Percentiles rank a stretch among this genome's conserved stretches.
phyloP scores from a whole-genome alignment of 64 coral and sea anemone species.

The Hydrozoanthus tunicans region DNA sequence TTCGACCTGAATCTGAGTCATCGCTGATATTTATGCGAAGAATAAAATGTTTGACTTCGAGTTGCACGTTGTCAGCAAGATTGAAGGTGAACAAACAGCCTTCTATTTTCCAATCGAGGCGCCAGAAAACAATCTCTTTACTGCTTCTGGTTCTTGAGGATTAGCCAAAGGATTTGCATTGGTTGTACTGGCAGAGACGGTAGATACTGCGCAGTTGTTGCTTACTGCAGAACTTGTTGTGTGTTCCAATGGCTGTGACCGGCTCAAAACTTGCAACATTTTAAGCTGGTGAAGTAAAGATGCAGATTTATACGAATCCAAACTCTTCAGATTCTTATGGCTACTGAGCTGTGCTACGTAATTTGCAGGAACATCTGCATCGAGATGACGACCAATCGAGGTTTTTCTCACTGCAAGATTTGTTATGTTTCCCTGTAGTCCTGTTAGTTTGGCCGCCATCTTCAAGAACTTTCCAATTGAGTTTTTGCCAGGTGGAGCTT shows the following conservation, averaged over 20 bases:
- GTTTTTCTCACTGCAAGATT: conserved; percentile 63
- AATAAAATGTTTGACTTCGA: too few species aligned
- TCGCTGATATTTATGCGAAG: too few species aligned
- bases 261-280: conserved; percentile 50
- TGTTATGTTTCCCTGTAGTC: conserved; percentile 38
- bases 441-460: conserved; percentile 11
- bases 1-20: too few species aligned
- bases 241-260: neutral
- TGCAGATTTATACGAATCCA: conserved; percentile 56
- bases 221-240: neutral
- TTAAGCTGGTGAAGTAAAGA: conserved; percentile 23
- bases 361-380: conserved; percentile 54
- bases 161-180: too few species aligned
- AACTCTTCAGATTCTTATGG: conserved; percentile 41
- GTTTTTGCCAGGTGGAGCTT: conserved; percentile 23
- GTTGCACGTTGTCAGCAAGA: too few species aligned
- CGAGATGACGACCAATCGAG: conserved; percentile 34
- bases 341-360: conserved; percentile 55
- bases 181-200: too few species aligned
- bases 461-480: conserved; percentile 14
- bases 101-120: too few species aligned
- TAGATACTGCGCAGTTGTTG: too few species aligned
- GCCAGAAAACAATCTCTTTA: too few species aligned
- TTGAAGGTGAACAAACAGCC: too few species aligned
- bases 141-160: too few species aligned